These are phyloP conservation scores for Kuschelorhynchus macadamiae DNA, from an alignment of 2,888 invertebrate genomes.

Conservation along the genomic window DNA sequence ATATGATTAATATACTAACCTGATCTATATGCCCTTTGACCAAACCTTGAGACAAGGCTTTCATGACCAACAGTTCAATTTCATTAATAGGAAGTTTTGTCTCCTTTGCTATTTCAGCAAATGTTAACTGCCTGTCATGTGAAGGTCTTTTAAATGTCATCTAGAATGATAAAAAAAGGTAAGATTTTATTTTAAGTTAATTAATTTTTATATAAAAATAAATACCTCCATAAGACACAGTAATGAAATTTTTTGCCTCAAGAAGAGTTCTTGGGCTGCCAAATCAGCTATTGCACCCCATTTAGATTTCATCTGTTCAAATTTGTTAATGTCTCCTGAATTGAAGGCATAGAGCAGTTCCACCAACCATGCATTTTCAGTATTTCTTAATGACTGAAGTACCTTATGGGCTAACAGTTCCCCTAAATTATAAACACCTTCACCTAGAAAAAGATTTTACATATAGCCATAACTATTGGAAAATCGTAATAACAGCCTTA, in stretches of 20 bases:
- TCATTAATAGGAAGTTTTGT: constrained; percentile 87
- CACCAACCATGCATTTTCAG: constrained; percentile 89
- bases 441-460: constrained; percentile 71
- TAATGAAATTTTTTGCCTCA: constrained; percentile 94
- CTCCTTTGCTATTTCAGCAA: constrained; percentile 90
- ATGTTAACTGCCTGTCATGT: constrained; percentile 87
- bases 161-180: constrained; percentile 68
- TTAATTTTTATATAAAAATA: too few species aligned
- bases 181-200: too few species aligned
- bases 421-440: constrained; percentile 96
- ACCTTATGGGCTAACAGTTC: constrained; percentile 97
- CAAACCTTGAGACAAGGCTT: constrained; percentile 93
- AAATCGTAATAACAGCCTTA: constrained; percentile 4
- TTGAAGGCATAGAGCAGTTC: constrained; percentile 91
- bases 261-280: constrained; percentile 82
- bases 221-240: constrained; percentile 94
- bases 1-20: too few species aligned
- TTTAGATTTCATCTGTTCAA: constrained; percentile 79
- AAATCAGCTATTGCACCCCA: constrained; percentile 90
- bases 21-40: constrained; percentile 97
- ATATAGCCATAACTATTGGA: constrained; percentile 1
- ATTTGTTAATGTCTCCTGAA: constrained; percentile 84
- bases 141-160: constrained; percentile 97
- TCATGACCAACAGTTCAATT: constrained; percentile 97
- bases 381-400: constrained; percentile 85